Evolutionary conservation across 2,888 invertebrate genomes (phyloP).

Genomic region (Ichneumon xanthorius): DNA sequence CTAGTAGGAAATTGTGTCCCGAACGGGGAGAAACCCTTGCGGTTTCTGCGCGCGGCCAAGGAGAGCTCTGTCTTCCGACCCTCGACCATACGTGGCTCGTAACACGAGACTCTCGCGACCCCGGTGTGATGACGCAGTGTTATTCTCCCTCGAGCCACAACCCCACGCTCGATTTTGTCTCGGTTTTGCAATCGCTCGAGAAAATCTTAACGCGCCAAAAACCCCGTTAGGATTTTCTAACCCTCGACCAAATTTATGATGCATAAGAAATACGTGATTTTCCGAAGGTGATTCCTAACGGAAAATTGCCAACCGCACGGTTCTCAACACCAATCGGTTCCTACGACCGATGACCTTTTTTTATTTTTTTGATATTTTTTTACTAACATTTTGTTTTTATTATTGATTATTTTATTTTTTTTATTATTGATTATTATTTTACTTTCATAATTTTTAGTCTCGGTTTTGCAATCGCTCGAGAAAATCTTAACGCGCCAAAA

Average conservation of each 20-base stretch:
- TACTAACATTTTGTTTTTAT: no score
- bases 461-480: not conserved
- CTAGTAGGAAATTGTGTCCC: not conserved
- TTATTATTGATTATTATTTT: no score
- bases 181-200: not conserved
- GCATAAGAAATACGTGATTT: constrained; percentile 4
- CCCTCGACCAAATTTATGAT: constrained; percentile 5
- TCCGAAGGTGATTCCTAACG: not conserved
- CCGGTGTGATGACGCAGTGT: not conserved
- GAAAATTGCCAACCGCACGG: not conserved
- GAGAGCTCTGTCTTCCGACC: not conserved
- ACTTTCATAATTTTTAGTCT: not conserved
- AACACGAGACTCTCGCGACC: not conserved
- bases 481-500: not conserved
- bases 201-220: not conserved
- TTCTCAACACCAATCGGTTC: not conserved
- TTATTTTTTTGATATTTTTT: not conserved
- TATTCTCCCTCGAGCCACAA: not conserved
- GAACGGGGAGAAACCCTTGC: not conserved
- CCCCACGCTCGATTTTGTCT: not conserved
- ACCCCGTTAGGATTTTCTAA: not conserved
- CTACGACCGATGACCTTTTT: not conserved
- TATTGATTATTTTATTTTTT: no score
- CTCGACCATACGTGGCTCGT: not conserved
- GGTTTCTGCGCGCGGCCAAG: not conserved